Evolutionary conservation across 2,113 vertebrate genomes (phyloP).

Genomic region (Callaeas wilsoni): DNA sequence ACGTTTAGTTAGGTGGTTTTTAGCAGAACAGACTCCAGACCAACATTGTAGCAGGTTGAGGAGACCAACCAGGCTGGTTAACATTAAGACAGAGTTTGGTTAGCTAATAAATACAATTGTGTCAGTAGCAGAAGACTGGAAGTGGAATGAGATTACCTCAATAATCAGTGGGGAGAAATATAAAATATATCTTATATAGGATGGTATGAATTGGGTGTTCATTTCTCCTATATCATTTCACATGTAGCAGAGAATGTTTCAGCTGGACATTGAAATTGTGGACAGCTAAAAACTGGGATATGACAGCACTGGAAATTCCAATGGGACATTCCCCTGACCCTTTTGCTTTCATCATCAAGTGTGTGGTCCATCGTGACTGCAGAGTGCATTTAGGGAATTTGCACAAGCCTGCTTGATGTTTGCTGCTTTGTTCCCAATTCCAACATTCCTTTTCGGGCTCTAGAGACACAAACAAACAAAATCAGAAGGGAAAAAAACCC

Average conservation of each 20-base stretch:
- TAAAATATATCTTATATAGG: neutral
- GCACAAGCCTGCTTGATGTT: neutral
- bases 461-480: neutral
- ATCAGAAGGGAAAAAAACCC: rapidly evolving
- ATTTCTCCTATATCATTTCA: neutral
- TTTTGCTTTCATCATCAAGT: neutral
- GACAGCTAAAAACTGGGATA: neutral
- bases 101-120: neutral
- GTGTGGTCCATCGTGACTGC: neutral
- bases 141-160: neutral
- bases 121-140: neutral
- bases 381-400: neutral
- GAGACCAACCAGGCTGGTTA: neutral
- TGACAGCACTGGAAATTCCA: neutral
- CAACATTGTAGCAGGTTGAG: neutral
- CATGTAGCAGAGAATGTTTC: neutral
- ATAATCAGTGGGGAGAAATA: neutral
- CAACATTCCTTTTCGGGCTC: neutral
- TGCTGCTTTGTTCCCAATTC: neutral
- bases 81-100: neutral
- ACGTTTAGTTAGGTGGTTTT: neutral
- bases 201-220: neutral
- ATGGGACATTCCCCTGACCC: neutral
- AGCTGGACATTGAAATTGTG: neutral
- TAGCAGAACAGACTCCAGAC: neutral